A percentile compares a stretch with the other conserved stretches of the same genome.
Evolutionary conservation across 2,888 invertebrate species (phyloP).

Genomic region (Scaptomyza caliginosa): DNA sequence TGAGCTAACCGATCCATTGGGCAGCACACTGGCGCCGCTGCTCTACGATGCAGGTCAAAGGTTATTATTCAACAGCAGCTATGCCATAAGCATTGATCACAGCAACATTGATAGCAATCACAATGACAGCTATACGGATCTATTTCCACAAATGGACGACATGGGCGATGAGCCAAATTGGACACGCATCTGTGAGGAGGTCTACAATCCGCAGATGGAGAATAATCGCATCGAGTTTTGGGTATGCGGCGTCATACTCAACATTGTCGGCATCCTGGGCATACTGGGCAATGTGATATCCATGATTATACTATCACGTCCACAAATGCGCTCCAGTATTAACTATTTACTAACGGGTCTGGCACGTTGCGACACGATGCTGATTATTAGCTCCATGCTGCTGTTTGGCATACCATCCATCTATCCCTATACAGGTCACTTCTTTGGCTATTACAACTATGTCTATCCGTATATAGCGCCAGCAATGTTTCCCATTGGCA

Average conservation of each 20-base stretch:
- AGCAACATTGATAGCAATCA: background rate
- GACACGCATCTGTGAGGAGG: constrained; percentile 66
- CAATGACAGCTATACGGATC: constrained; percentile 30
- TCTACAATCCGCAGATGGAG: constrained; percentile 73
- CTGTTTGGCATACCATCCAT: constrained; percentile 95
- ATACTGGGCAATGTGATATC: constrained; percentile 95
- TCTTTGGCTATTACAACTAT: constrained; percentile 91
- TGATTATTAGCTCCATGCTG: constrained; percentile 93
- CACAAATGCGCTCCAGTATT: constrained; percentile 98
- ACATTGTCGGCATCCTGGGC: constrained; percentile 92
- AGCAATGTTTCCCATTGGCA: constrained; percentile 92
- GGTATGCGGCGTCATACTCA: constrained; percentile 92
- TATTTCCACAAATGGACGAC: constrained; percentile 34
- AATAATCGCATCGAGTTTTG: constrained; percentile 89
- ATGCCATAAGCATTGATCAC: background rate
- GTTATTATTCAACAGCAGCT: constrained; percentile 21
- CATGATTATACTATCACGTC: constrained; percentile 94
- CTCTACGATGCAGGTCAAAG: constrained; percentile 20
- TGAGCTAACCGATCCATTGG: constrained; percentile 45
- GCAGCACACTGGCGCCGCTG: constrained; percentile 30
- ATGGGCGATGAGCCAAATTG: constrained; percentile 37
- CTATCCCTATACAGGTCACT: constrained; percentile 91
- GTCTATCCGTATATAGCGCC: constrained; percentile 92
- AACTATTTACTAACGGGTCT: constrained; percentile 97
- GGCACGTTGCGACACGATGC: constrained; percentile 95